Evolutionary conservation across 2,113 vertebrate genomes (phyloP).

Genomic region (Etheostoma spectabile): DNA sequence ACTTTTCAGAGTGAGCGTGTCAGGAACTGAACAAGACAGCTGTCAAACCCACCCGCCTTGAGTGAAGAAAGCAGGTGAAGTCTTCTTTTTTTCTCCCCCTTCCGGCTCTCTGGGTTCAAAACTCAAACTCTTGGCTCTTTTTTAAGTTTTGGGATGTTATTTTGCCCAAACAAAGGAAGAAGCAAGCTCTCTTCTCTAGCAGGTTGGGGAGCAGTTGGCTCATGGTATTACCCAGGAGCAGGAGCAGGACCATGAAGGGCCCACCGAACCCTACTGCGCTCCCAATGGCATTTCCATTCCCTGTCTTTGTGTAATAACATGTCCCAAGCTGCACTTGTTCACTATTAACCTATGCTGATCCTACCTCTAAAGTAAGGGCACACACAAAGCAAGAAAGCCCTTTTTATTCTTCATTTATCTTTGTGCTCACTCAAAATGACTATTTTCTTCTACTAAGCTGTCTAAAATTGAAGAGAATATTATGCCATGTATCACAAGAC

Average conservation of each 20-base stretch:
- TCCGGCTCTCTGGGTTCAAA: slow-evolving; percentile 45
- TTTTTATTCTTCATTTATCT: slow-evolving; percentile 7
- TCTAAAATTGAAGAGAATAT: slow-evolving; percentile 45
- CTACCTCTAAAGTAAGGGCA: slow-evolving; percentile 48
- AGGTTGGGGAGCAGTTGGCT: slow-evolving; percentile 58
- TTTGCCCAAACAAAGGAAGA: slow-evolving; percentile 49
- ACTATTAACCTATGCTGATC: slow-evolving; percentile 55
- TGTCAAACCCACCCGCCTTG: slow-evolving; percentile 76
- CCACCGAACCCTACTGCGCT: slow-evolving; percentile 47
- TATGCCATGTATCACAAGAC: slow-evolving; percentile 46
- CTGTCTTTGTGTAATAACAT: slow-evolving; percentile 57
- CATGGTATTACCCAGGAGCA: slow-evolving; percentile 56
- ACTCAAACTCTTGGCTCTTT: slow-evolving; percentile 29
- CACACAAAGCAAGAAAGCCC: slow-evolving; percentile 13
- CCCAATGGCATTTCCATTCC: slow-evolving; percentile 67
- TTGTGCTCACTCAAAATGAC: slow-evolving; percentile 28
- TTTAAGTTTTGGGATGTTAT: slow-evolving; percentile 41
- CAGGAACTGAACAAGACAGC: slow-evolving; percentile 82
- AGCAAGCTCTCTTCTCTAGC: slow-evolving; percentile 31
- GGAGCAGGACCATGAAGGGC: slow-evolving; percentile 55
- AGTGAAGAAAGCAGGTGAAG: slow-evolving; percentile 82
- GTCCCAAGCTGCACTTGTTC: slow-evolving; percentile 54
- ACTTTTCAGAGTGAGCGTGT: slow-evolving; percentile 62
- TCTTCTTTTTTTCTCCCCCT: slow-evolving; percentile 13
- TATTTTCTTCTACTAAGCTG: slow-evolving; percentile 33